These are phyloP conservation scores for Halictus rubicundus DNA, from an alignment of 1,140 invertebrate species.

Conservation along the genomic window DNA sequence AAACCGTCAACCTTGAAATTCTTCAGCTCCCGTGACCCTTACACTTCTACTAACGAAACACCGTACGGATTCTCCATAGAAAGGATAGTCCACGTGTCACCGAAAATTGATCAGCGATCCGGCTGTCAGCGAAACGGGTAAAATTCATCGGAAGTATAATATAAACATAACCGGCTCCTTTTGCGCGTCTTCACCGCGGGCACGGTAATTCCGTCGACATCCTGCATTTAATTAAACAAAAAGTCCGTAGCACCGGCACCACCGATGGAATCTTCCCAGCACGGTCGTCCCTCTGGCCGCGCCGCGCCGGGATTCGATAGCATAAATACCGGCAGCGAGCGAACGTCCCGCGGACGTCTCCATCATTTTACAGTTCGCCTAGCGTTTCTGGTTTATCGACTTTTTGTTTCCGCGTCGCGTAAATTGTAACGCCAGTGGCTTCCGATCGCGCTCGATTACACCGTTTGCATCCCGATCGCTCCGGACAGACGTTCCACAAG, in stretches of 20 bases:
- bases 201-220: conserved; percentile 25
- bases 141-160: conserved; percentile 14
- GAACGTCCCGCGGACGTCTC: background rate
- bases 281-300: too few species aligned
- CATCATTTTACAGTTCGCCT: background rate
- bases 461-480: conserved; percentile 1
- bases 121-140: background rate
- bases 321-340: conserved; percentile 15
- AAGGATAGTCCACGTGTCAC: background rate
- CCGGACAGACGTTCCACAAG: too few species aligned
- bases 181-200: background rate
- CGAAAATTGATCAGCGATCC: background rate
- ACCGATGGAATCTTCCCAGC: conserved; percentile 4
- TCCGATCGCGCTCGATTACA: conserved; percentile 13
- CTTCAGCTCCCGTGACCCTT: background rate
- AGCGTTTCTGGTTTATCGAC: too few species aligned
- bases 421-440: too few species aligned
- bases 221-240: conserved; percentile 40
- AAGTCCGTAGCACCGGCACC: background rate
- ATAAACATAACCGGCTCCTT: conserved; percentile 12
- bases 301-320: conserved; percentile 6
- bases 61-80: too few species aligned
- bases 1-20: background rate
- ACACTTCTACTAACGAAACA: too few species aligned
- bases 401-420: too few species aligned